Evolutionary conservation across 2,797 vertebrate genomes (phyloP), one percentile per base, ranked within the genome.

Genomic region (Microhierax caerulescens): DNA sequence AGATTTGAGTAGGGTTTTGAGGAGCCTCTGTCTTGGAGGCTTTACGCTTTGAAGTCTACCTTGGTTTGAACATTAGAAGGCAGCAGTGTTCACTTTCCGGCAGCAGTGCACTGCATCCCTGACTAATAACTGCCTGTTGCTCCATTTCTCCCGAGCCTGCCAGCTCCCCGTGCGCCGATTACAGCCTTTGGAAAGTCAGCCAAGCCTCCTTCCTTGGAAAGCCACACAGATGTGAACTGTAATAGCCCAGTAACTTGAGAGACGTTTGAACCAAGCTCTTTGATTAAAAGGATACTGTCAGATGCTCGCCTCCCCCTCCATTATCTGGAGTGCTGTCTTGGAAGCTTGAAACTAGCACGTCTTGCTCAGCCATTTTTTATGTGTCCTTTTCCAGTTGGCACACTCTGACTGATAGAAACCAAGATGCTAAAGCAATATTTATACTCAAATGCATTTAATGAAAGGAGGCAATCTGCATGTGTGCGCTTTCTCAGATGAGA

Each of bases 301-400:
- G 85, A 65, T 93, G 50, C 91, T 96, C 3, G 32, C 88, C 82
- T 95, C 90, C 95, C 90, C 76, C 74, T 85, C 88, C 85, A 64
- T 97, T 92, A 89, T 92, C 87, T 81, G 87, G 7, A 93, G 85
- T 11, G 0, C 84, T 94, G 76, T 54, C 90, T 96, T 67, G 96
- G 64, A 90, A 96, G 93, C 96, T 51, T 63, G 78, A 64, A 93
- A 79, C 80, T 59, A 80, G 7, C 96, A 94, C 8, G 24, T 93
- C 96, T 92, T 83, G 88, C 95, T 92, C 84, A 97, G 95, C 93
- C 93, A 15, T 95, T 97, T 95, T 92, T 81, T 51, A 24, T 72
- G 65, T 92, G 93, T 94, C 94, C 95, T 97, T 97, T 97, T 93
- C 87, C 95, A 97, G 97, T 97, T 97, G 97, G 97, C 97, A 97